Evolutionary conservation across 2,888 invertebrate genomes (phyloP), one percentile per base, ranked within the genome.

Genomic region (Amiota minor): DNA sequence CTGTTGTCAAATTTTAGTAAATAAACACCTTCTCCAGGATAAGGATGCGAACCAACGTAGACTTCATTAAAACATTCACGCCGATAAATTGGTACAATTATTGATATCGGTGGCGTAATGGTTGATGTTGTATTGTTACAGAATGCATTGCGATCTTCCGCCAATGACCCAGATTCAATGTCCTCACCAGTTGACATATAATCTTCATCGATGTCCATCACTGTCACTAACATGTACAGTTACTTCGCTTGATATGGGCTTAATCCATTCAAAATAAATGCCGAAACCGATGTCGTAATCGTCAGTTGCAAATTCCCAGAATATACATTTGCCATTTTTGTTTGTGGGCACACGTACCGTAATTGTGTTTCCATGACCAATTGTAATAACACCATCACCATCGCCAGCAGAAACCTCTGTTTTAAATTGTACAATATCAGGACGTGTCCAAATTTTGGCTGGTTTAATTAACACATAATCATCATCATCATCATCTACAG

Each of bases 251-350:
- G 95, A 94, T 0, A 95, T 93, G 1, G 97, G 93, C 88, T 95
- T 97, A 71, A 95, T 96, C 97, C 98, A 99, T 91, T 99, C 99
- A 89, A 99, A 99, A 90, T 96, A 98, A 68, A 99, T 93, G 1
- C 99, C 99, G 90, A 99, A 99, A 76, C 95, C 97, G 84, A 99
- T 96, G 89, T 99, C 99, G 87, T 98, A 99, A 88, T 94, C 94
- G 89, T 99, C 99, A 0, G 99, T 99, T 14, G 98, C 98, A 89
- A 99, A 99, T 91, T 99, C 99, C 99, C 99, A 99, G 91, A 98
- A 99, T 55, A 99, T 91, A 84, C 96, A 95, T 1, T 95, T 93
- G 0, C 99, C 99, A 83, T 96, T 95, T 78, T 95, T 94, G 88
- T 98, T 97, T 0, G 99, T 99, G 10, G 99, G 99, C 71, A 99